phyloP scores from a whole-genome alignment of 2,888 invertebrate genomes.

The Hecatera dysodea region DNA sequence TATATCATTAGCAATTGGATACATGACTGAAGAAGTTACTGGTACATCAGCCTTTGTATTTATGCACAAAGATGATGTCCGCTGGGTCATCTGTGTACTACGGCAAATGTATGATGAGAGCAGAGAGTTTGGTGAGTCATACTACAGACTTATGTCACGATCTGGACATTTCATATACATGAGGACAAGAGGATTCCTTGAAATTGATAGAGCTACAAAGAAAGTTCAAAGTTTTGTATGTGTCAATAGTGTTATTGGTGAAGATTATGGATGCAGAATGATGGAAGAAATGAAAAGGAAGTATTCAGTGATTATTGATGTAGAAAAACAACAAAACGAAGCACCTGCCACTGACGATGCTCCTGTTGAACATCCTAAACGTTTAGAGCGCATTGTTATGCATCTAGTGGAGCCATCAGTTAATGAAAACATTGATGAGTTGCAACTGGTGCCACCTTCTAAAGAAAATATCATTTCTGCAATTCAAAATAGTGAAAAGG shows the following conservation, averaged over 20 bases:
- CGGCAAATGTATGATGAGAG: conserved; percentile 97
- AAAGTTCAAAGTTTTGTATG: conserved; percentile 96
- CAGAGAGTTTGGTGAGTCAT: conserved; percentile 96
- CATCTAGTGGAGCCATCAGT: conserved; percentile 90
- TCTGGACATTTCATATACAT: conserved; percentile 96
- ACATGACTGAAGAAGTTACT: conserved; percentile 96
- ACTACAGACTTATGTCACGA: conserved; percentile 95
- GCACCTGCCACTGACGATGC: conserved; percentile 76
- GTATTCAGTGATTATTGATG: conserved; percentile 93
- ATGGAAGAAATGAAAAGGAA: conserved; percentile 95
- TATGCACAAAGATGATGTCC: conserved; percentile 97
- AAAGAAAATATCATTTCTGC: conserved; percentile 88
- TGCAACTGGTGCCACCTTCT: conserved; percentile 85
- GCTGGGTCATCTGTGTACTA: conserved; percentile 96
- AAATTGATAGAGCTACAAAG: conserved; percentile 94
- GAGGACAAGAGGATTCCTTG: conserved; percentile 95
- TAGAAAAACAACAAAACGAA: conserved; percentile 82
- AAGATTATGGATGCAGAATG: conserved; percentile 94
- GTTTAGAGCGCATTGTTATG: conserved; percentile 93
- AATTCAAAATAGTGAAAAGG: conserved; percentile 87
- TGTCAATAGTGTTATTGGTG: conserved; percentile 94
- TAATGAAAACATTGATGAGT: conserved; percentile 80
- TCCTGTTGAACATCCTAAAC: conserved; percentile 93
- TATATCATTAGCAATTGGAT: conserved; percentile 96
- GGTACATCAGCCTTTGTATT: conserved; percentile 97